Percentiles rank a stretch among this genome's conserved stretches.
These are phyloP conservation scores for Ectobius pallidus DNA, from an alignment of 2,888 invertebrate genomes.

Conservation along the genomic window DNA sequence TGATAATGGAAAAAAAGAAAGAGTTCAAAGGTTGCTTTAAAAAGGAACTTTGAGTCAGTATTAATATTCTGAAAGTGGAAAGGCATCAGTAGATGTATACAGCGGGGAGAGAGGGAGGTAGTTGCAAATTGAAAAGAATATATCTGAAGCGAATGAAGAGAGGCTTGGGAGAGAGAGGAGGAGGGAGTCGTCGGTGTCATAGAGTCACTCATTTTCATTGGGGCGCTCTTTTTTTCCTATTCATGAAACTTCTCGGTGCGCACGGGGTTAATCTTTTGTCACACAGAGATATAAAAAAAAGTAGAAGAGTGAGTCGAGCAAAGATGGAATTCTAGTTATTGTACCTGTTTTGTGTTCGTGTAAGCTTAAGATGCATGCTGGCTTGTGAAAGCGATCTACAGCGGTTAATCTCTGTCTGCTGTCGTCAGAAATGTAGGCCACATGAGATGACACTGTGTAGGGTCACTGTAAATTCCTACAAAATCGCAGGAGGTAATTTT, in stretches of 20 bases:
- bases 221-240: slow-evolving; percentile 21
- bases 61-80: slow-evolving; percentile 40
- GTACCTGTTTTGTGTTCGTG: neutral
- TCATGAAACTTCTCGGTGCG: slow-evolving; percentile 27
- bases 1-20: slow-evolving; percentile 26
- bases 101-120: neutral
- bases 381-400: neutral
- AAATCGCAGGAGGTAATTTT: too few species aligned
- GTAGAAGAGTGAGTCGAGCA: neutral
- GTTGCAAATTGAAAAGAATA: slow-evolving; percentile 26
- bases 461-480: too few species aligned
- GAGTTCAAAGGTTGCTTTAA: slow-evolving; percentile 32
- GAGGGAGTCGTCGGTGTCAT: slow-evolving; percentile 16
- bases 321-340: neutral
- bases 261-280: slow-evolving; percentile 35
- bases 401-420: neutral
- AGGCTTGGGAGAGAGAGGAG: too few species aligned
- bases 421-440: too few species aligned
- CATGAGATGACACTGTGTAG: too few species aligned
- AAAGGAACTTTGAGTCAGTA: slow-evolving; percentile 33
- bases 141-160: slow-evolving; percentile 17
- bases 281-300: slow-evolving; percentile 7
- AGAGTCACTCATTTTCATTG: slow-evolving; percentile 30
- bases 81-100: slow-evolving; percentile 12
- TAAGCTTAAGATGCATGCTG: neutral